Base-by-base conservation (phyloP, 2,113 vertebrate genomes). In the Acanthisitta chloris region DNA sequence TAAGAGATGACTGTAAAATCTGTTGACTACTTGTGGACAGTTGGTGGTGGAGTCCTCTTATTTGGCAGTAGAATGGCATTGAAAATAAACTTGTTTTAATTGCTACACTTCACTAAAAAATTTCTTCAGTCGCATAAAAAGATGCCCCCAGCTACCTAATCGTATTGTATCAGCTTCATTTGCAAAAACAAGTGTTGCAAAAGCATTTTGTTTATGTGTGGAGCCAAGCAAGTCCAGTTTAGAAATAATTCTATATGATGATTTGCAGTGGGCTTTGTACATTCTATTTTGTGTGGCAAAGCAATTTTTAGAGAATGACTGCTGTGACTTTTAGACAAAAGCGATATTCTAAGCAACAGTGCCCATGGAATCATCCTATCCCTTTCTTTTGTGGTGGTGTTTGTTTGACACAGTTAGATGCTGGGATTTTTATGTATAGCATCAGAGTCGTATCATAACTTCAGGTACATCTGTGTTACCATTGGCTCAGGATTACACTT, bases 1-100 rank as follows among this genome's bases (percentile, higher is more conserved):
- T 85, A 49, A 77, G 46, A 77, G 23, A 24, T 57, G 5, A 55
- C 21, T 36, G 4, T 31, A 24, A 88, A 61, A 14, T 58, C 36
- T 12, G 10, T 43, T 64, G 15, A 66, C 58, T 46, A 38, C 42
- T 6, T 14, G 16, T 69, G 18, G 36, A 25, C 11, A 59, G 14
- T 4, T 81, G 24, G 2, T 23, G 9, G 10, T 14, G 10, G 8
- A 38, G 9, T n/a, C 12, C 11, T 7, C 14, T 19, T 0, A 0
- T 84, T 84, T 61, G 40, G 21, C 24, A 42, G n/a, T 64, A 48
- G 48, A 81, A 72, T 45, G 14, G 6, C 28, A 36, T 23, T 87
- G 57, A 65, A 74, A 91, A 72, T 25, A 81, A 17, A 8, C 21
- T 59, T 34, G 9, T 58, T 62, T 58, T 15, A 81, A 33, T 78